Percentiles rank a stretch among this genome's conserved stretches.
phyloP scores from a whole-genome alignment of 2,113 vertebrate species.

The Podilymbus podiceps region DNA sequence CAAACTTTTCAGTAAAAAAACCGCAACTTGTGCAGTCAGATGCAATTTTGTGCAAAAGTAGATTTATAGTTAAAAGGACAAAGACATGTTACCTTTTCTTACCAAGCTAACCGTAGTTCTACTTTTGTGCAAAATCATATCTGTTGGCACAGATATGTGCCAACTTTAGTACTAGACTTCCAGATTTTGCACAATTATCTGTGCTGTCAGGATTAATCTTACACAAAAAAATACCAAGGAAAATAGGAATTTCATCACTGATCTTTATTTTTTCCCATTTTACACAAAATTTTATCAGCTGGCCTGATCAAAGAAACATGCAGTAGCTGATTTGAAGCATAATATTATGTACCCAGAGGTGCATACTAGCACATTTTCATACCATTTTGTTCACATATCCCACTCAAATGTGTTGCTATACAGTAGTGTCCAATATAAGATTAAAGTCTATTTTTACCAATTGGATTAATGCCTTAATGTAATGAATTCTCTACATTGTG shows the following conservation, averaged over 20 bases:
- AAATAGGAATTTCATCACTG: slow-evolving; percentile 28
- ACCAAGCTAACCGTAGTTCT: background rate
- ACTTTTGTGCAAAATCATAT: slow-evolving; percentile 16
- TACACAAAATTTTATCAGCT: background rate
- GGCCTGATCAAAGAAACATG: background rate
- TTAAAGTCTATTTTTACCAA: background rate
- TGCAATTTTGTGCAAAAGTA: slow-evolving; percentile 3
- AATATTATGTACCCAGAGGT: background rate
- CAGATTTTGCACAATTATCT: background rate
- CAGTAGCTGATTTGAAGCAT: background rate
- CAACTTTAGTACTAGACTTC: background rate
- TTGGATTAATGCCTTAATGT: background rate
- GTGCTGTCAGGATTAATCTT: background rate
- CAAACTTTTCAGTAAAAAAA: background rate
- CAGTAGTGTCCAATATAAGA: background rate
- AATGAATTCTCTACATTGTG: background rate
- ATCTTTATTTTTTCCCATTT: slow-evolving; percentile 37
- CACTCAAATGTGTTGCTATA: background rate
- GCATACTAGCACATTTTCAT: background rate
- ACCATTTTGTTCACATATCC: background rate
- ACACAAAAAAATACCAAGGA: background rate
- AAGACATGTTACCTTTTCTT: background rate
- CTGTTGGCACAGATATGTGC: background rate
- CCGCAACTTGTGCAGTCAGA: background rate
- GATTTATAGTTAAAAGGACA: background rate